A percentile compares a stretch with the other conserved stretches of the same genome.
Evolutionary conservation across 2,888 invertebrate species (phyloP).

Genomic region (Drosophila lacicola): DNA sequence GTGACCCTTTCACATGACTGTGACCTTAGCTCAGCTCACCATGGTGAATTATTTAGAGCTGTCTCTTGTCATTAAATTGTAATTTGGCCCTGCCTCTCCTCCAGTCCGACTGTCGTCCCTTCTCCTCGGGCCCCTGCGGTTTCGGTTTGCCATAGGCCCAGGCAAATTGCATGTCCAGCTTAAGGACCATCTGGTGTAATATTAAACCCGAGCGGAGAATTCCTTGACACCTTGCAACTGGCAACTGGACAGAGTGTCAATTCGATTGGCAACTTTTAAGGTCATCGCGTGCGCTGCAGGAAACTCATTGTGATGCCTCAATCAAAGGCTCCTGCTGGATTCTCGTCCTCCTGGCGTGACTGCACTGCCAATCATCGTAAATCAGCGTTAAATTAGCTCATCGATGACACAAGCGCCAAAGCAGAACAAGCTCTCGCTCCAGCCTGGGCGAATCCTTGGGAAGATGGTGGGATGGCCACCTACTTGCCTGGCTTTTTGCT

Average conservation of each 20-base stretch:
- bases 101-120: too few species aligned
- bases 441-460: not conserved
- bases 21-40: not conserved
- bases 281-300: slow-evolving; percentile 41
- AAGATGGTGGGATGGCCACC: not conserved
- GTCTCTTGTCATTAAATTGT: not conserved
- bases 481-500: slow-evolving; percentile 47
- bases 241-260: slow-evolving; percentile 47
- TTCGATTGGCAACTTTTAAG: slow-evolving; percentile 60
- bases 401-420: slow-evolving; percentile 50
- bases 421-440: slow-evolving; percentile 6
- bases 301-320: slow-evolving; percentile 60
- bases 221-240: slow-evolving; percentile 1
- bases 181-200: not conserved
- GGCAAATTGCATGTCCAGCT: not conserved
- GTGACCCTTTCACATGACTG: not conserved
- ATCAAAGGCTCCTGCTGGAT: slow-evolving; percentile 43
- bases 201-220: slow-evolving; percentile 18
- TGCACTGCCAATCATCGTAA: slow-evolving; percentile 71
- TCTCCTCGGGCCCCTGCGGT: too few species aligned
- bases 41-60: not conserved
- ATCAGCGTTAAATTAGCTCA: slow-evolving; percentile 72
- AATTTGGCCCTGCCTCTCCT: not conserved
- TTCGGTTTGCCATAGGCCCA: too few species aligned
- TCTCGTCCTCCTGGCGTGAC: slow-evolving; percentile 53